These are phyloP conservation scores for Rhodeus uyekii DNA, from an alignment of 2,797 vertebrate species.

Conservation along the genomic window DNA sequence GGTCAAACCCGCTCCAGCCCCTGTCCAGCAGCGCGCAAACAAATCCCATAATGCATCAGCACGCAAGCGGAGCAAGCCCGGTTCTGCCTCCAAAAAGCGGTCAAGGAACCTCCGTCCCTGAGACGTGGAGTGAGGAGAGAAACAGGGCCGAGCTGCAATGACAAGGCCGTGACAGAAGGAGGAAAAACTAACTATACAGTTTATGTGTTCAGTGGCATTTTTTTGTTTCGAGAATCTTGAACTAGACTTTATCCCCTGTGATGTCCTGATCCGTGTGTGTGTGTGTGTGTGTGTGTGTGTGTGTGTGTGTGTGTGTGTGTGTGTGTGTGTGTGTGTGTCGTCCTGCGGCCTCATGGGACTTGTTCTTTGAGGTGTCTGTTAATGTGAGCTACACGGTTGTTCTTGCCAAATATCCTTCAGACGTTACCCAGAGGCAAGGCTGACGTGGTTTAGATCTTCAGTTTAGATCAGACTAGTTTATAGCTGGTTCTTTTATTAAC, in stretches of 20 bases:
- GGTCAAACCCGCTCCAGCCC: constrained; percentile 34
- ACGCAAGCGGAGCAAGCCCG: constrained; percentile 57
- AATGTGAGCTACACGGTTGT: constrained; percentile 29
- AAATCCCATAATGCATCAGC: constrained; percentile 53
- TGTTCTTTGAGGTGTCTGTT: constrained; percentile 9
- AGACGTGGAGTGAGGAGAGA: constrained; percentile 8
- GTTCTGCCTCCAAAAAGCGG: constrained; percentile 53
- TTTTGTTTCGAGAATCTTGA: constrained; percentile 44
- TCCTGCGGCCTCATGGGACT: not conserved
- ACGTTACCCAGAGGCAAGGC: constrained; percentile 23
- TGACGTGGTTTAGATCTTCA: constrained; percentile 10
- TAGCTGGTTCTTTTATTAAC: not conserved
- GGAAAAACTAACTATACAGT: not conserved
- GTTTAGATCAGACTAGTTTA: constrained; percentile 14
- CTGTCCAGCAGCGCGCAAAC: constrained; percentile 48
- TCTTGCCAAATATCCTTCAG: constrained; percentile 27
- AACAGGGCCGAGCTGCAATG: constrained; percentile 29
- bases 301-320: not conserved
- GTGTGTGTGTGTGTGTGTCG: not conserved
- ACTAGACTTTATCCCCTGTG: constrained; percentile 51
- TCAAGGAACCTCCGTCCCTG: constrained; percentile 48
- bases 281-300: not conserved
- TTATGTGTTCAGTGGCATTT: constrained; percentile 50
- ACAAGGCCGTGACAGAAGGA: constrained; percentile 19
- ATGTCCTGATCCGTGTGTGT: constrained; percentile 39